Evolutionary conservation across 2,797 vertebrate genomes (phyloP).

Genomic region (Enoplosus armatus): DNA sequence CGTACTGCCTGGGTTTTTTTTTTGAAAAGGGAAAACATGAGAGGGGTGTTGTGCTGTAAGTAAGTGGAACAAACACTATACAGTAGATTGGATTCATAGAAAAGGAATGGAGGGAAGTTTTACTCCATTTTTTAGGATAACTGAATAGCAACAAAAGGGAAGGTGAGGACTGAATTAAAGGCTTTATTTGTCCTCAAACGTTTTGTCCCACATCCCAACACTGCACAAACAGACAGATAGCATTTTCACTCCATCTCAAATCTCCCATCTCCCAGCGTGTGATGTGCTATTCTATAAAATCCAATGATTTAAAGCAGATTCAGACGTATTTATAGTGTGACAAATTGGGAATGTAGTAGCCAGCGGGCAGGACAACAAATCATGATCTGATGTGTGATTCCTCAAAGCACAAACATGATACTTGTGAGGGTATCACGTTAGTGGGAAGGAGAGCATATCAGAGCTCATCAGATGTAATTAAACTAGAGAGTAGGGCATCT

Average conservation of each 20-base stretch:
- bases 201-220: background rate
- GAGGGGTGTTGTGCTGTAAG: slow-evolving; percentile 14
- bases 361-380: background rate
- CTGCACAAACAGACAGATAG: background rate
- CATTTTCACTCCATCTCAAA: background rate
- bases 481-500: background rate
- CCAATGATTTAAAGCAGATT: too few relatives aligned
- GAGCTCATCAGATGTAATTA: slow-evolving; percentile 3
- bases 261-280: background rate
- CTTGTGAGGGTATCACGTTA: background rate
- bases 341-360: background rate
- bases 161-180: background rate
- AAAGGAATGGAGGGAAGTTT: background rate
- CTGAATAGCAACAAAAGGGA: background rate
- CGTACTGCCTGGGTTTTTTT: background rate
- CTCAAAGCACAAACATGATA: background rate
- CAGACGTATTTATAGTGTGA: too few relatives aligned
- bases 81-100: background rate
- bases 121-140: background rate
- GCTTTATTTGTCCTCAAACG: background rate
- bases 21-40: slow-evolving; percentile 3
- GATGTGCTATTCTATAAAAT: too few relatives aligned
- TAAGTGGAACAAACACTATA: background rate
- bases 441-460: slow-evolving; percentile 5
- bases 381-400: background rate